Conservation (phyloP, 2,888 invertebrate species). For the Nomada fabriciana region DNA sequence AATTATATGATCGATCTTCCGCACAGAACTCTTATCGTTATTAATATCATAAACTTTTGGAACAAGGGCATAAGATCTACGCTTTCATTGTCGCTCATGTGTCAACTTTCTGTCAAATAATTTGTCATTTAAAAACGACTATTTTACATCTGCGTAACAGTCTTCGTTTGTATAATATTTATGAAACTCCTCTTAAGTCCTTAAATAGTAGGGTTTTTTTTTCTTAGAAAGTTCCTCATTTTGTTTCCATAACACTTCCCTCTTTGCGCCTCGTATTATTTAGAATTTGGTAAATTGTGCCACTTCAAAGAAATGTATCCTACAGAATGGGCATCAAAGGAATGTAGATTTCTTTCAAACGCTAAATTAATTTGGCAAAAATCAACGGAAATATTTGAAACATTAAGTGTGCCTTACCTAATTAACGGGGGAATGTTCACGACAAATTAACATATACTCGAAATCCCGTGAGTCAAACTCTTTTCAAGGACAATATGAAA, state of each 20-base stretch:
- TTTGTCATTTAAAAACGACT: slow-evolving; percentile 64
- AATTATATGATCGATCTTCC: slow-evolving; percentile 43
- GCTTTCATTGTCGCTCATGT: slow-evolving; percentile 44
- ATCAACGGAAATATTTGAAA: no score
- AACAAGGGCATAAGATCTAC: slow-evolving; percentile 57
- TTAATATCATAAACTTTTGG: slow-evolving; percentile 54
- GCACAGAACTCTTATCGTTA: slow-evolving; percentile 36
- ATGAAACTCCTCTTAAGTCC: slow-evolving; percentile 62
- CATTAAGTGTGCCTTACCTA: slow-evolving; percentile 26
- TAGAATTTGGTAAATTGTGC: slow-evolving; percentile 60
- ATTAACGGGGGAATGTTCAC: slow-evolving; percentile 44
- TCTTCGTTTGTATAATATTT: slow-evolving; percentile 62
- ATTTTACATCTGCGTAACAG: slow-evolving; percentile 69
- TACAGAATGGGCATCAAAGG: background rate
- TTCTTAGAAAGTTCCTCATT: slow-evolving; percentile 36
- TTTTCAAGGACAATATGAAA: slow-evolving; percentile 95
- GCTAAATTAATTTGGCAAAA: background rate
- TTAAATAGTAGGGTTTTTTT: slow-evolving; percentile 54
- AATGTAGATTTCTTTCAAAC: background rate
- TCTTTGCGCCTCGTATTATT: slow-evolving; percentile 31
- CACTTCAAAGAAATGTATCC: slow-evolving; percentile 39
- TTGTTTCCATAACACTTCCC: slow-evolving; percentile 23
- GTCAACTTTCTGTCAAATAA: slow-evolving; percentile 53
- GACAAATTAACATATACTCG: slow-evolving; percentile 81
- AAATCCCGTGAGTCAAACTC: slow-evolving; percentile 90